Evolutionary conservation across 2,888 invertebrate genomes (phyloP), one percentile per base, ranked within the genome.

Genomic region (Pollenia griseotomentosa): DNA sequence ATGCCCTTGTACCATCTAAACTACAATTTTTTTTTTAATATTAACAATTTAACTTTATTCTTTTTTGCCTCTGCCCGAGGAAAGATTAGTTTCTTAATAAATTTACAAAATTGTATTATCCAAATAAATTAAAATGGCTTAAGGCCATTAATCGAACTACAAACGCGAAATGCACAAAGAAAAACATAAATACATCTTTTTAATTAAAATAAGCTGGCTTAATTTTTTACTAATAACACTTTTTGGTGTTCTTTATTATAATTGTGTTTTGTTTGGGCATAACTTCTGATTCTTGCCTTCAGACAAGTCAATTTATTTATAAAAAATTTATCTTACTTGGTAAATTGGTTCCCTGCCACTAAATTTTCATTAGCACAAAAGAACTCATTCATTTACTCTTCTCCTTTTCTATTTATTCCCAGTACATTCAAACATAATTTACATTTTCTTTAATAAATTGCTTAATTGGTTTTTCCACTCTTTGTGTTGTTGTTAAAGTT

Each of bases 401-500:
- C 11, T 12, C 55, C 42, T 55, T 46, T 14, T 12, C 19, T 44
- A 57, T 71, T 71, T 57, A 57, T 71, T 57, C 14, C 8, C 44
- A 71, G 57, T 57, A 71, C 55, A 14, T 71, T 71, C 23, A 8
- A 57, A 42, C 12, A 53, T 10, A 53, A 70, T 70, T 70, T 70
- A 53, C 53, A 40, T 70, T 70, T 53, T 65, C 12, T 33, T 16
- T 16, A 46, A 46, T 11, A 11, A 66, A 46, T 10, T 16, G 33
- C 33, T n/a, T 61, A 42, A 61, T 42, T 61, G n/a, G n/a, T n/a
- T 61, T 61, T n/a, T 11, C 33, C 14, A 19, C 14, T 59, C 14
- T 44, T n/a, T 16, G 11, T 65, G 40, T n/a, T 8, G 19, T 51
- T 74, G 57, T 70, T 68, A 71, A 71, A 71, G 80, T 85, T 85